Evolutionary conservation across 2,113 vertebrate genomes (phyloP), one percentile per base, ranked within the genome.

Genomic region (Falcunculus frontatus): DNA sequence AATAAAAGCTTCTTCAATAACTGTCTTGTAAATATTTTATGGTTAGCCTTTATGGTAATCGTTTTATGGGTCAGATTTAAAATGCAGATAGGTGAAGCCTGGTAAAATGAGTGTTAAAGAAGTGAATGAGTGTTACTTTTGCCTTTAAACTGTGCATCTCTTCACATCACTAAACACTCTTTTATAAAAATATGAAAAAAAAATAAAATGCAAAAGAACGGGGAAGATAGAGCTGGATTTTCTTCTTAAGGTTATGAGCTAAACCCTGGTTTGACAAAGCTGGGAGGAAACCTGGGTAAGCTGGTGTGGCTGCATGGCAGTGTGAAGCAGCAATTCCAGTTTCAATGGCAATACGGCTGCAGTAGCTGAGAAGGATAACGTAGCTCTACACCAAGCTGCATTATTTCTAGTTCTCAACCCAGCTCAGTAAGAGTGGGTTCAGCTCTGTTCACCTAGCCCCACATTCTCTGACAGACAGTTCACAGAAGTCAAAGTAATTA

Each of bases 11-110:
- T 67, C 49, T 78, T 93, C 33, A 89, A 21, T 37, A 76, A 80
- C 22, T 53, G 8, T 33, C 37, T 76, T 83, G 23, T 60, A 87
- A 91, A 70, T 84, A 81, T 74, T 93, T 91, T 81, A 81, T 55
- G 11, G 11, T 13, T 18, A 42, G 8, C 20, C 26, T 53, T 83
- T 65, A 62, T 27, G 39, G 22, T 49, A 86, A 37, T n/a, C 7
- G 7, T 73, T 92, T 80, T 69, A 65, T 80, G 20, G 30, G 19
- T 65, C 16, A 37, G 42, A 81, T 53, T 77, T 73, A 62, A 59
- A 93, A 74, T 8, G 9, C 13, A 72, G n/a, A 4, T 53, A 39
- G 44, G 17, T 13, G 70, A 80, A 81, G 15, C 10, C 56, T 73
- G 25, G 59, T 68, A 87, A 84, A 94, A 84, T 16, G 21, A 22